Base-by-base conservation (phyloP, 2,113 vertebrate species). In the Forbesichthys agassizii region DNA sequence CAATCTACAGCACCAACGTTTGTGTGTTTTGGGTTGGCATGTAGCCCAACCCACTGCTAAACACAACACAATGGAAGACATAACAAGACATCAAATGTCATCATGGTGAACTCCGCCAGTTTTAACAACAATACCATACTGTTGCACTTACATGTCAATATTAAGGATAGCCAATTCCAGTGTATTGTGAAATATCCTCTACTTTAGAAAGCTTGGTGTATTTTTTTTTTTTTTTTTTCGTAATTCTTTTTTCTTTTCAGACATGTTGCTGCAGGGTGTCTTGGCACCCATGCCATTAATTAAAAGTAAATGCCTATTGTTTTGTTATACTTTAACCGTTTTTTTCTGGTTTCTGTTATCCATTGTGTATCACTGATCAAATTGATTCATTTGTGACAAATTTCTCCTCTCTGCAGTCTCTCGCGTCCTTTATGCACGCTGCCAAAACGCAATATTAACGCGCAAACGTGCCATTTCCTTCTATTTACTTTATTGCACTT, bases 401-500 rank as follows among this genome's bases (percentile, higher is more conserved):
- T 75, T 62, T 20, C 58, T 67, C 64, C 53, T 12, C 10, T 18
- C 10, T 54, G 33, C 71, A 73, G 47, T 58, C 79, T 74, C 75
- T 65, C 14, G 68, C 58, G 76, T 56, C 66, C 68, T 52, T n/a
- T 62, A 68, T 70, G 71, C 10, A 57, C 46, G 75, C 64, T 77
- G 75, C 78, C 78, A 88, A 61, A 74, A 64, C 33, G 72, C 66
- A 66, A 78, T 74, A 82, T 82, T 77, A 81, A 89, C 71, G 52
- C 82, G 69, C 74, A 88, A 84, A 84, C 71, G 82, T 81, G 83
- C 79, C 71, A 51, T 80, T 84, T 82, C 81, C 71, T 75, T 75
- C 71, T 86, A 80, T 91, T 86, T 82, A 48, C 76, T 87, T 90
- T 89, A 87, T 90, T 90, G 79, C 79, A 66, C 83, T 92, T 93